These are phyloP conservation scores for Tragelaphus scriptus DNA, from an alignment of 2,113 vertebrate genomes.

Conservation along the genomic window DNA sequence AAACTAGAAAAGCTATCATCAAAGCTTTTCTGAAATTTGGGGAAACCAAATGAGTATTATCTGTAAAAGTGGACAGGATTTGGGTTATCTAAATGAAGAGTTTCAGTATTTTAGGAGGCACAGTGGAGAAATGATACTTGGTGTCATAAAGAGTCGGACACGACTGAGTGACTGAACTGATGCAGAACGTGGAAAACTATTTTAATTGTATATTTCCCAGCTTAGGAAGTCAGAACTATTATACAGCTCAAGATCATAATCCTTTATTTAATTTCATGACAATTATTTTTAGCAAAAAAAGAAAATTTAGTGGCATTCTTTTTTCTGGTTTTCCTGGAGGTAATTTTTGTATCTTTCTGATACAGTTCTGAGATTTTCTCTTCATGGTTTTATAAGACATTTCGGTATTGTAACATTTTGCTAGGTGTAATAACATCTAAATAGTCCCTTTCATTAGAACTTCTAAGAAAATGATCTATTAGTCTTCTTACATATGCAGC, in stretches of 20 bases:
- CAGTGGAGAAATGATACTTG: background rate
- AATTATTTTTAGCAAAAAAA: background rate
- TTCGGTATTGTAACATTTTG: background rate
- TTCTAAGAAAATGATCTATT: slow-evolving; percentile 6
- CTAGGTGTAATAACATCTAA: background rate
- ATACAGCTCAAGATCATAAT: background rate
- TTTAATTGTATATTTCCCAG: background rate
- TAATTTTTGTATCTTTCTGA: background rate
- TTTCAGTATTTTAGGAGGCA: background rate
- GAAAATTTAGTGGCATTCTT: background rate
- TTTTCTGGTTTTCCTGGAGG: background rate
- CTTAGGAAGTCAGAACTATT: background rate
- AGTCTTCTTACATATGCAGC: background rate
- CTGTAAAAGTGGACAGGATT: background rate
- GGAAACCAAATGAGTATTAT: background rate
- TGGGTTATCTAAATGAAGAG: background rate
- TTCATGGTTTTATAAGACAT: background rate
- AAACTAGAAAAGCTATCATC: background rate
- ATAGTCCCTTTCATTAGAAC: background rate
- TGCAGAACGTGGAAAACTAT: background rate
- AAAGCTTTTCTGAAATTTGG: background rate
- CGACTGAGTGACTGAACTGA: background rate
- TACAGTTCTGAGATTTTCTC: background rate
- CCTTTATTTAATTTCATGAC: background rate
- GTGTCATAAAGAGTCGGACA: background rate